Evolutionary conservation across 2,797 vertebrate species (phyloP).

Genomic region (Dromococcyx pavoninus): DNA sequence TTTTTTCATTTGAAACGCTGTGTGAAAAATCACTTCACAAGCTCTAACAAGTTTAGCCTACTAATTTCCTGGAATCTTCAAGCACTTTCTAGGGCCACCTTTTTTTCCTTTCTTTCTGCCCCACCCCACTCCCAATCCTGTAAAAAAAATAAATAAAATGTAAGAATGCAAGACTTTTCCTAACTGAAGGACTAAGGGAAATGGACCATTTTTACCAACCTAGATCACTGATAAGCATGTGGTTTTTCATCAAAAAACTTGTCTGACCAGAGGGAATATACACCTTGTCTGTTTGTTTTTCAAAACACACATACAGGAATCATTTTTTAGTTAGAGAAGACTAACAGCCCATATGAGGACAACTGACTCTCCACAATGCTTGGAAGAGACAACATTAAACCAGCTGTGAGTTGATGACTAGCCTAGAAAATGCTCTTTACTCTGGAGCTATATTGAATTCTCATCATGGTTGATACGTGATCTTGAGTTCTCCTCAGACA

Average conservation of each 20-base stretch:
- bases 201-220: neutral
- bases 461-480: neutral
- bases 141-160: neutral
- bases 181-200: neutral
- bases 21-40: slow-evolving; percentile 66
- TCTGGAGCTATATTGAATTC: neutral
- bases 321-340: neutral
- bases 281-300: neutral
- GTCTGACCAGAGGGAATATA: neutral
- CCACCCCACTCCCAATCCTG: neutral
- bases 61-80: slow-evolving; percentile 16
- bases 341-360: neutral
- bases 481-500: neutral
- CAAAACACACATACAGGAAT: neutral
- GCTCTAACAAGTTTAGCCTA: slow-evolving; percentile 59
- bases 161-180: neutral
- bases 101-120: neutral
- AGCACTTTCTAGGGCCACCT: neutral
- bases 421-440: neutral
- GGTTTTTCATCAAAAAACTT: neutral
- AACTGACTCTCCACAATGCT: neutral
- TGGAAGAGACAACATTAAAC: neutral
- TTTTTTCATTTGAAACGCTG: slow-evolving; percentile 66
- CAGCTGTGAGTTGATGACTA: neutral
- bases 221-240: neutral